These are phyloP conservation scores for Sinodicranocentrus sp. DNA, from an alignment of 2,888 invertebrate species.

Conservation along the genomic window DNA sequence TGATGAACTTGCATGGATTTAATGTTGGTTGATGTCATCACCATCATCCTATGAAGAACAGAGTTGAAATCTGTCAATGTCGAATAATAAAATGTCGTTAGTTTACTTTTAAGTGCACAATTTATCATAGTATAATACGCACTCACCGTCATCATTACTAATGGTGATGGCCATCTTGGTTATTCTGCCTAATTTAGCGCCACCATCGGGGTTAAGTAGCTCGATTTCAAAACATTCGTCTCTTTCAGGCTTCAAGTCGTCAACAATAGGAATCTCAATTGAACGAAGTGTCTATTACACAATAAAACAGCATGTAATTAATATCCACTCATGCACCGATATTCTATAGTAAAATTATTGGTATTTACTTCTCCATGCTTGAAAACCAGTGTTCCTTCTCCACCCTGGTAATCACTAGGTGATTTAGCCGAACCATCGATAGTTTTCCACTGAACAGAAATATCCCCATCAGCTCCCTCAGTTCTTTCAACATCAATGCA, in stretches of 20 bases:
- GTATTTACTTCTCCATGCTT: conserved; percentile 79
- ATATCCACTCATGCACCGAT: background rate
- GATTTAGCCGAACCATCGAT: conserved; percentile 81
- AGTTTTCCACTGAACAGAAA: conserved; percentile 81
- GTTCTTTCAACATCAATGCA: conserved; percentile 80
- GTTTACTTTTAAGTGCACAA: too few species aligned
- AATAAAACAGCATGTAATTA: background rate
- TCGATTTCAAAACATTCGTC: conserved; percentile 83
- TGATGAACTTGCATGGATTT: conserved; percentile 80
- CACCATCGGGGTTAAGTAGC: conserved; percentile 79
- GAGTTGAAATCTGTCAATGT: conserved; percentile 80
- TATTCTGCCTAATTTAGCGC: conserved; percentile 80
- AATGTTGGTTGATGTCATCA: conserved; percentile 81
- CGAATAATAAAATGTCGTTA: too few species aligned
- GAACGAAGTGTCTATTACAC: conserved; percentile 79
- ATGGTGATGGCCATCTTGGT: conserved; percentile 80
- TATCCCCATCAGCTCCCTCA: conserved; percentile 81
- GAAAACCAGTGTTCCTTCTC: conserved; percentile 80
- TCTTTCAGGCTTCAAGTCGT: conserved; percentile 81
- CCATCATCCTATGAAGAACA: conserved; percentile 80
- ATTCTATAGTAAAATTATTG: background rate
- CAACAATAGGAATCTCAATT: conserved; percentile 81
- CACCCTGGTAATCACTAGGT: conserved; percentile 81
- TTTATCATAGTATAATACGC: background rate
- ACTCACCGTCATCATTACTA: conserved; percentile 80